Base-by-base conservation (phyloP, 2,113 vertebrate species). In the Lasiurus borealis region DNA sequence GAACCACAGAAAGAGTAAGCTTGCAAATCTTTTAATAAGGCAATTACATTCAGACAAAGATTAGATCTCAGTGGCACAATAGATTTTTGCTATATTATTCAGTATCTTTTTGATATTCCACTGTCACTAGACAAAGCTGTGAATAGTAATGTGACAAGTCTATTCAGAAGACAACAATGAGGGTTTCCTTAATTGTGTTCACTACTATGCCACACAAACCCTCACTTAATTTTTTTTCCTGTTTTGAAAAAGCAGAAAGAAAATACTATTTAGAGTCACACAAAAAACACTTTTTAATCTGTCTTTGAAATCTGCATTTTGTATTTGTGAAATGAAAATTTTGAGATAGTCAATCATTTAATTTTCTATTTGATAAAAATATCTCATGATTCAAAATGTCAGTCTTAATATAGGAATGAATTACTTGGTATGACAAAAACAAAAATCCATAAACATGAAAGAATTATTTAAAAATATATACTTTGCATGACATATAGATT, bases 21-120 rank as follows among this genome's bases (percentile, higher is more conserved):
- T 98, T 98, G 96, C 94, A 98, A 98, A 98, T 98, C 96, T 98
- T 98, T 98, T 98, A 98, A 98, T 98, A 98, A 98, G 97, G 97
- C 97, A 98, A 98, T 98, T 98, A 98, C 96, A 97, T 97, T 95
- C 97, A 98, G 97, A 98, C 96, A 98, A 98, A 98, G 96, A 98
- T 98, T 98, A 98, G 91, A 98, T 98, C 97, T 98, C 90, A 96
- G 94, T 97, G 95, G 96, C 97, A 98, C 97, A 98, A 98, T 98
- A 97, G 95, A 96, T 97, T 98, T 98, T 98, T 98, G 87, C 96
- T 98, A 82, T 98, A 97, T 97, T 98, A 97, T 97, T 98, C 98
- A 93, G 94, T 97, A 96, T 98, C 97, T 98, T 98, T 98, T 97
- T 98, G 96, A 98, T 98, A 98, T 98, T 98, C 92, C 72, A 95